Base-by-base conservation (phyloP, 2,888 invertebrate species). In the Tiliacea citrago region DNA sequence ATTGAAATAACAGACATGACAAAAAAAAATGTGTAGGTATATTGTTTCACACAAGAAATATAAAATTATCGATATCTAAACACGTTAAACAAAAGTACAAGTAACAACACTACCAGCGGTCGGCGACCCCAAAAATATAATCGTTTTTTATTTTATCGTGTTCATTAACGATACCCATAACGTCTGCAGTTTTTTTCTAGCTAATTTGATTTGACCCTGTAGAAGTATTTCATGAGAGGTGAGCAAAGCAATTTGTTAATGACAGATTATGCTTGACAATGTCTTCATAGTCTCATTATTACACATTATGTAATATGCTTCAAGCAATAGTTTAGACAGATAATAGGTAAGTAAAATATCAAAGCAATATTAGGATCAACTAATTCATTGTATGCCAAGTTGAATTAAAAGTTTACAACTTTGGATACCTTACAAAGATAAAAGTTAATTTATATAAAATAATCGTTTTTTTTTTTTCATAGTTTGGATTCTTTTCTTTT, bases 401-500 rank as follows among this genome's bases (percentile, higher is more conserved):
- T 53, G 0, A 13, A 13, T n/a, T 13, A 35, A 70, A 24, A 63
- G 9, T 16, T 70, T 45, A 39, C 8, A 57, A 55, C 24, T 57
- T 45, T 29, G 21, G 21, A 45, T 66, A 39, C 0, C 9, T 10
- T 45, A 35, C 8, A 51, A 29, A 69, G 0, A 13, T 8, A n/a
- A 13, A 71, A 42, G 29, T 57, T 42, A 16, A 10, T 35, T n/a
- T 21, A n/a, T 7, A 3, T 29, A 35, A 2, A 21, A 16, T 39
- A n/a, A n/a, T n/a, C n/a, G n/a, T 18, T 12, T 21, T 49, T 49
- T 7, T 45, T 29, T n/a, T 55, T 61, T 68, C 62, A 75, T 67
- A 51, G 69, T 69, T 76, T 60, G 7, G 6, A 62, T 24, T 68
- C 66, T 24, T 69, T 68, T 75, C 68, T 45, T 77, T 90, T 88